Evolutionary conservation across 2,888 invertebrate genomes (phyloP).

Genomic region (Pharmacophagus antenor): DNA sequence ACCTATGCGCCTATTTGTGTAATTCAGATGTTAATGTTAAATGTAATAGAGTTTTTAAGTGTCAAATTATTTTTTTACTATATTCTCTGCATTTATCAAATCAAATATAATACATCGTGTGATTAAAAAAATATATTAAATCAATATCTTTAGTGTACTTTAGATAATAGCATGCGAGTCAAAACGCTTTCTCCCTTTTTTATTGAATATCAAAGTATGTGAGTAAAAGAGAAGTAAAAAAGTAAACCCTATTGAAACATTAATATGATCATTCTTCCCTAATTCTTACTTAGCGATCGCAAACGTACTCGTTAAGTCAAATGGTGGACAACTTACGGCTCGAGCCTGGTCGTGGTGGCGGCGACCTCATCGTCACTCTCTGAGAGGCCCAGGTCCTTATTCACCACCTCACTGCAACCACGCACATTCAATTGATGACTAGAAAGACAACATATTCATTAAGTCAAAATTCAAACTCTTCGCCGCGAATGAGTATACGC

Average conservation of each 20-base stretch:
- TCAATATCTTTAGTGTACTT: no score
- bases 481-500: neutral
- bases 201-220: no score
- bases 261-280: neutral
- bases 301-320: neutral
- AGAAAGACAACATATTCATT: neutral
- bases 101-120: no score
- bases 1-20: no score
- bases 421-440: constrained; percentile 12
- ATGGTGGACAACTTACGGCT: constrained; percentile 59
- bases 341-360: constrained; percentile 61
- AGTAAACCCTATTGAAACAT: neutral
- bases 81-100: no score
- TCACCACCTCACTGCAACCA: constrained; percentile 64
- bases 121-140: no score
- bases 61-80: no score
- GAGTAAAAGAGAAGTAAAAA: no score
- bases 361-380: constrained; percentile 89
- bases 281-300: neutral
- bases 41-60: no score
- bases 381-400: constrained; percentile 86
- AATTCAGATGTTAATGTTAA: no score
- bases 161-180: no score
- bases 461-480: constrained; percentile 3
- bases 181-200: no score